phyloP scores from a whole-genome alignment of 2,888 invertebrate species.

The Serrognathus titanus region DNA sequence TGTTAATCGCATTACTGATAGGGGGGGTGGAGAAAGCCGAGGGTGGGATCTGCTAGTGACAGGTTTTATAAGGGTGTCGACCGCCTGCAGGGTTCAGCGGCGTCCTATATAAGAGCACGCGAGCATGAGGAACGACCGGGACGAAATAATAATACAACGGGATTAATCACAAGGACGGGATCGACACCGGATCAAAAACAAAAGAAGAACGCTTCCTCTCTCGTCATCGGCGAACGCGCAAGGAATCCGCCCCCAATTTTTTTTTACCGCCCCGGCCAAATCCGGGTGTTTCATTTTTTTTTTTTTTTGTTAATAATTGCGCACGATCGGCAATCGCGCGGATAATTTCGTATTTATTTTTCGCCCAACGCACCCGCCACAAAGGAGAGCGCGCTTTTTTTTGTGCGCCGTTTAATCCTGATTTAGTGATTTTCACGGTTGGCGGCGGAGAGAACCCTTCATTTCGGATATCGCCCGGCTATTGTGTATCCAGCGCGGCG shows the following conservation, averaged over 20 bases:
- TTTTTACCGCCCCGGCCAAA: too few species aligned
- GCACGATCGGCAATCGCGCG: too few species aligned
- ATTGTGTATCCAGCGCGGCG: not conserved
- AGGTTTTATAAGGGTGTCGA: constrained; percentile 48
- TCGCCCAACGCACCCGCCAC: not conserved
- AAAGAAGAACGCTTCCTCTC: too few species aligned
- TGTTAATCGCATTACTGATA: constrained; percentile 46
- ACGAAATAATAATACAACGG: constrained; percentile 1
- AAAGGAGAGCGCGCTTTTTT: not conserved
- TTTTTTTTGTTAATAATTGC: too few species aligned
- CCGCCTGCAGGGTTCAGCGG: constrained; percentile 40
- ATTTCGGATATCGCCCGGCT: too few species aligned
- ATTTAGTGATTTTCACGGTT: too few species aligned
- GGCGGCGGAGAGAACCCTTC: too few species aligned
- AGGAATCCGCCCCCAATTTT: too few species aligned
- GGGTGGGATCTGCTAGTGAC: constrained; percentile 43
- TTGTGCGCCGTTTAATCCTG: not conserved
- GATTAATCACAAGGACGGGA: constrained; percentile 9
- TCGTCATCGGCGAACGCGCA: too few species aligned
- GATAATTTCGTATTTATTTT: too few species aligned
- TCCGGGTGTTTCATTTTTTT: too few species aligned
- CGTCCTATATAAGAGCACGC: not conserved
- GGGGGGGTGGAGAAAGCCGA: constrained; percentile 8
- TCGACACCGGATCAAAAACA: not conserved
- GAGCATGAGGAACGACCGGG: not conserved